A percentile compares a stretch with the other conserved stretches of the same genome.
phyloP scores from a whole-genome alignment of 2,113 vertebrate genomes.

The Burhinus bistriatus region DNA sequence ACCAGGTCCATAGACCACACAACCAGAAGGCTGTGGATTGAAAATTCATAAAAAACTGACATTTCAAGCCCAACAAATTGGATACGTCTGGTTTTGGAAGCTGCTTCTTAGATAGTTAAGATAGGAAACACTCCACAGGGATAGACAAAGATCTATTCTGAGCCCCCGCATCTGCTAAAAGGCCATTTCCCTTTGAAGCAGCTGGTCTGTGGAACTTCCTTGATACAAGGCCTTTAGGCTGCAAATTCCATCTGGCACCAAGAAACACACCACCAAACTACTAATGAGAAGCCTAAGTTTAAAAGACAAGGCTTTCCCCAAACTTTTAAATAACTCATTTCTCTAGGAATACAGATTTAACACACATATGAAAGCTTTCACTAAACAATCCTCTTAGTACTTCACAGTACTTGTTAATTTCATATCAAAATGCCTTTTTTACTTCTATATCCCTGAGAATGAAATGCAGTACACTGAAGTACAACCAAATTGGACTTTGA shows the following conservation, averaged over 20 bases:
- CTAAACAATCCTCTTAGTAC: neutral
- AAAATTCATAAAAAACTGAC: neutral
- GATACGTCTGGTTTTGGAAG: slow-evolving; percentile 1
- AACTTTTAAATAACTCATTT: neutral
- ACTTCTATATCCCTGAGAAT: slow-evolving; percentile 12
- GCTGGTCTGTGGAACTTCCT: slow-evolving; percentile 9
- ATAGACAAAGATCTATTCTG: slow-evolving; percentile 16
- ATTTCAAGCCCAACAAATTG: neutral
- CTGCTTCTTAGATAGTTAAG: neutral
- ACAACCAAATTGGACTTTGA: slow-evolving; percentile 56
- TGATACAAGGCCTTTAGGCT: neutral
- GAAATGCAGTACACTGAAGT: slow-evolving; percentile 37
- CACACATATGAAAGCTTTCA: neutral
- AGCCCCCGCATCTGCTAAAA: slow-evolving; percentile 33
- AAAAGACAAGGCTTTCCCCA: neutral
- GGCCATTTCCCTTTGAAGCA: neutral
- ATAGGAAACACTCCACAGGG: neutral
- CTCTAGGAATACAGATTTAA: neutral
- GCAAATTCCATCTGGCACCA: slow-evolving; percentile 30
- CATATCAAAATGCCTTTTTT: neutral
- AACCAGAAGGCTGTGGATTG: neutral
- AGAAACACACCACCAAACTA: neutral
- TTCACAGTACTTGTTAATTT: slow-evolving; percentile 11
- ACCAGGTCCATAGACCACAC: neutral
- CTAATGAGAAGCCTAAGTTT: neutral